phyloP scores from a whole-genome alignment of 2,888 invertebrate genomes.

The Trachelus troglodyta region DNA sequence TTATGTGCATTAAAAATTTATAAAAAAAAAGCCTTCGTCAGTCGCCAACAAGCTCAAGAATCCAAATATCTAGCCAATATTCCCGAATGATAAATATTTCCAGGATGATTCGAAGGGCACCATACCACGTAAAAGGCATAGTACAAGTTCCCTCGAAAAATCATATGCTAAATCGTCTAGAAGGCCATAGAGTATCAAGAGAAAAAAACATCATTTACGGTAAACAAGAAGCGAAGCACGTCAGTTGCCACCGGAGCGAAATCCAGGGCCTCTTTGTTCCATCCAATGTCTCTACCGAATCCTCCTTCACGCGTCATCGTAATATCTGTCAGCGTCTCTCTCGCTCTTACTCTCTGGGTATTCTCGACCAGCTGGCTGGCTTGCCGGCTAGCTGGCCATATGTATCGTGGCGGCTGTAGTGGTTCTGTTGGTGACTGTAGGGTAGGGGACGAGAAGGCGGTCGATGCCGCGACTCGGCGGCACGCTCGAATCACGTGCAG shows the following conservation, averaged over 20 bases:
- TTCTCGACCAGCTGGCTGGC: not conserved
- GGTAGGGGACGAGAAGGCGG: conserved; percentile 46
- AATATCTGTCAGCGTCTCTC: not conserved
- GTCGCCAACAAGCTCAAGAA: not conserved
- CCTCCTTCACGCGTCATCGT: not conserved
- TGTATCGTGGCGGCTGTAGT: not conserved
- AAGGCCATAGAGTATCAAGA: not conserved
- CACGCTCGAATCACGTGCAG: conserved; percentile 62
- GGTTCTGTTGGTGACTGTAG: not conserved
- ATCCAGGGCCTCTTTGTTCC: not conserved
- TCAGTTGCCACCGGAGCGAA: not conserved
- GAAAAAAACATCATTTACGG: not conserved
- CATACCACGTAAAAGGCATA: not conserved
- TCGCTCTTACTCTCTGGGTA: not conserved
- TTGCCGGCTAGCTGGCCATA: not conserved
- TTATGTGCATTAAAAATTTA: not conserved
- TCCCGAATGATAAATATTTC: not conserved
- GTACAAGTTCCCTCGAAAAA: not conserved
- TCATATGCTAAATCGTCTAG: not conserved
- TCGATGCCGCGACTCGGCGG: conserved; percentile 56
- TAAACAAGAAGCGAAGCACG: not conserved
- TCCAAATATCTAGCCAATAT: not conserved
- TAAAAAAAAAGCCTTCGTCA: not conserved
- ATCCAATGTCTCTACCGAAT: not conserved
- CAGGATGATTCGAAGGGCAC: not conserved